These are phyloP conservation scores for Pelodiscus sinensis DNA, from an alignment of 2,113 vertebrate species.

Conservation along the genomic window DNA sequence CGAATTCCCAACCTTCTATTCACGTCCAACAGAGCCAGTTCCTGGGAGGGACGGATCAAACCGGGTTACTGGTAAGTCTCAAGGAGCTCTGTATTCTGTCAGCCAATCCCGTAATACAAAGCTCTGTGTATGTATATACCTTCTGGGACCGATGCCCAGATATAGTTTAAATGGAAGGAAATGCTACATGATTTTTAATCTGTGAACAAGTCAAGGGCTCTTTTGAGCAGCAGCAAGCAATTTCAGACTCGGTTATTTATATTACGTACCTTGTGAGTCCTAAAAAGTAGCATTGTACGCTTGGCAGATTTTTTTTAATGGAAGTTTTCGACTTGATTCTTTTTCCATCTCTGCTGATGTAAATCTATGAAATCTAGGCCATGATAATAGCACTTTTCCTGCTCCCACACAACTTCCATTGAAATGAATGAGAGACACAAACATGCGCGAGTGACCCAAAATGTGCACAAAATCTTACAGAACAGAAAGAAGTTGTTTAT, in stretches of 20 bases:
- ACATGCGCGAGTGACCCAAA: not conserved
- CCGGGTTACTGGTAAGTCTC: slow-evolving; percentile 86
- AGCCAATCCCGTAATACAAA: slow-evolving; percentile 45
- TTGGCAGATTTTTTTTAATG: accelerated
- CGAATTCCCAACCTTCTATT: slow-evolving; percentile 81
- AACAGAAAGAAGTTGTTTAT: not conserved
- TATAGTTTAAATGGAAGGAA: slow-evolving; percentile 60
- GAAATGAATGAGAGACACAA: not conserved
- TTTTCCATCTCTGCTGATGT: not conserved
- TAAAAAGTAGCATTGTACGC: not conserved
- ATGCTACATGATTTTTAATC: not conserved
- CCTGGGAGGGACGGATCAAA: slow-evolving; percentile 78
- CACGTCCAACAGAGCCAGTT: slow-evolving; percentile 76
- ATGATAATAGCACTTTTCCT: not conserved
- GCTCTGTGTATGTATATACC: slow-evolving; percentile 50
- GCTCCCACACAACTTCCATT: not conserved
- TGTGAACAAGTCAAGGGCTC: slow-evolving; percentile 38
- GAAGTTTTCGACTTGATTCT: not conserved
- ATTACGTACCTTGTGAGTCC: not conserved
- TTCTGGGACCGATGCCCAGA: slow-evolving; percentile 10
- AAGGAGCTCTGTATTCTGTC: slow-evolving; percentile 64
- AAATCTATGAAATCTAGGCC: not conserved
- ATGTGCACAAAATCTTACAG: not conserved
- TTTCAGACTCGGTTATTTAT: slow-evolving; percentile 1
- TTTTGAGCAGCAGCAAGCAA: not conserved